Base-by-base conservation (phyloP, 2,888 invertebrate genomes). In the Trissoscelio sp. region DNA sequence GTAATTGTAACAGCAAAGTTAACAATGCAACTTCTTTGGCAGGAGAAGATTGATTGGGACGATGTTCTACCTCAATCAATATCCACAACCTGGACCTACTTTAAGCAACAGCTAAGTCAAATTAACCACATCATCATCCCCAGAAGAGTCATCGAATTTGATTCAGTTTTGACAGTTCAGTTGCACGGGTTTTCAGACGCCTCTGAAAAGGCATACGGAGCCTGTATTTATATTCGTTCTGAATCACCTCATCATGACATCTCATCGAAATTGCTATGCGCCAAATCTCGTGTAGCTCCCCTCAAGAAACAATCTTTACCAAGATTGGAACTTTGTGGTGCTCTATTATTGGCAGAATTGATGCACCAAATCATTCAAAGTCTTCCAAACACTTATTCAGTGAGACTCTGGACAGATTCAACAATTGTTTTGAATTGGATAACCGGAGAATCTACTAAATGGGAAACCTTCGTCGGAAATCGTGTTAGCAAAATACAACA, bases 231-330 rank as follows among this genome's bases (percentile, higher is more conserved):
- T 34, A 2, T 77, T 6, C 69, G 53, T 1, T 16, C 48, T 12
- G 39, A 39, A 39, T n/a, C n/a, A n/a, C n/a, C n/a, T n/a, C n/a
- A 3, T 14, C 3, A 39, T 24, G 24, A 24, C n/a, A n/a, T n/a
- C n/a, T 24, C 24, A 24, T 3, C 24, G 24, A 24, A 5, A 18
- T 20, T 78, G 46, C 39, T 70, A 1, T 64, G 72, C n/a, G 20
- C 70, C n/a, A 78, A 78, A 39, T 72, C 72, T 3, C 14, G 53
- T 14, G 69, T 77, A 2, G 77, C 69, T 3, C 69, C 55, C 0
- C 22, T 77, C 3, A 60, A 55, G 4, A 22, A 11, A 7, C 24
- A 11, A 12, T 44, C 53, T 0, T n/a, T n/a, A n/a, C n/a, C n/a
- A n/a, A n/a, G n/a, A n/a, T 12, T 77, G 24, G 24, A 24, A n/a